Base-by-base conservation (phyloP, 2,797 vertebrate species). In the Microctenopoma steveboyesi region DNA sequence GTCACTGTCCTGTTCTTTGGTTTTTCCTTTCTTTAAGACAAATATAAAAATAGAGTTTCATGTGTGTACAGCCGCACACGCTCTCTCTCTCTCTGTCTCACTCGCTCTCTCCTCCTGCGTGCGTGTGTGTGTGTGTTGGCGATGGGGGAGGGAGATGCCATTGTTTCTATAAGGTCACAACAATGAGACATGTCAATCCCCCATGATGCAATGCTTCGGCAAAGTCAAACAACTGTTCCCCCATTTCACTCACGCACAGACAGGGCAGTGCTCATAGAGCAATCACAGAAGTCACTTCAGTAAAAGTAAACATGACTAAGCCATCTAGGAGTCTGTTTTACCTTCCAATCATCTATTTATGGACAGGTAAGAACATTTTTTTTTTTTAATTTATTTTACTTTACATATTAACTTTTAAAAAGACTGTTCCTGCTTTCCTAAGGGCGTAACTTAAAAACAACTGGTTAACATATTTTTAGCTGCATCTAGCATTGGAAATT, bases 101-200 rank as follows among this genome's bases (percentile, higher is more conserved):
- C 27, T 51, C 9, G 72, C 53, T 35, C 25, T 46, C n/a, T 33
- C 5, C 46, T 33, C 22, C 13, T n/a, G 4, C 33, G 39, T 57
- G 6, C 33, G 64, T n/a, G 52, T 56, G 5, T 42, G 5, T 42
- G 56, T 12, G 2, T 28, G 18, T 15, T 55, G 16, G 6, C 33
- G 25, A 48, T 40, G 48, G 42, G 46, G n/a, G 30, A 22, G 58
- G 65, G 82, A 75, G 76, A 74, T 42, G 83, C 78, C 75, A 79
- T 84, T 81, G 89, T 79, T 80, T 85, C 81, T 79, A 53, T 89
- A 82, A 89, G 81, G 86, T 92, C 91, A 93, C 60, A 77, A 91
- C 88, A 92, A 78, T 79, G 76, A 83, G 78, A 87, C 60, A 70
- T 87, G 85, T 84, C 70, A 81, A 74, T 84, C 77, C 64, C 82